A percentile compares a stretch with the other conserved stretches of the same genome.
These are phyloP conservation scores for Mergus octosetaceus DNA, from an alignment of 2,797 vertebrate genomes.

Conservation along the genomic window DNA sequence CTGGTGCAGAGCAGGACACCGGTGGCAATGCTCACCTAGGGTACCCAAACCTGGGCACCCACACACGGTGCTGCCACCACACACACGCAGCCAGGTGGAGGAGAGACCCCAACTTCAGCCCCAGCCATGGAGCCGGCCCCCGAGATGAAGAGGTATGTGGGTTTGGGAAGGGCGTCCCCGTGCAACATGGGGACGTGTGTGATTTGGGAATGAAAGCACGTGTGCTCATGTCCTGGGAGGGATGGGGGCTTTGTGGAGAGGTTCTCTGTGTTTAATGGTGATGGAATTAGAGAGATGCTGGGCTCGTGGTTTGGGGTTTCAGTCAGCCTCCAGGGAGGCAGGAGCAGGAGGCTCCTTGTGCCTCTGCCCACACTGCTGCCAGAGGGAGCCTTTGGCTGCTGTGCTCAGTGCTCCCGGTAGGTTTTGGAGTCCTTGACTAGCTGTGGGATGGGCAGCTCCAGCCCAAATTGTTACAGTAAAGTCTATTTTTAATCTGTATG, in stretches of 20 bases:
- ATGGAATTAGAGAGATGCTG: neutral
- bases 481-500: neutral
- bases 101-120: neutral
- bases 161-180: neutral
- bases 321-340: neutral
- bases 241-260: neutral
- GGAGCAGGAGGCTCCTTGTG: neutral
- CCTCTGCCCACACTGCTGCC: neutral
- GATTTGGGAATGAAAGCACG: neutral
- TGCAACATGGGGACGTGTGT: accelerated
- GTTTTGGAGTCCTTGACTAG: neutral
- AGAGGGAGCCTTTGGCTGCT: neutral
- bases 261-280: neutral
- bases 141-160: constrained; percentile 26
- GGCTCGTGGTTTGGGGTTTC: neutral
- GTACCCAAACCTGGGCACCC: neutral
- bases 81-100: neutral
- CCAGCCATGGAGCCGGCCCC: neutral
- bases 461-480: neutral
- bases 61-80: too few species aligned
- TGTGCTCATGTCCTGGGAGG: neutral
- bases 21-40: neutral
- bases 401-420: too few species aligned
- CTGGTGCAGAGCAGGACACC: neutral
- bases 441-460: neutral